phyloP scores from a whole-genome alignment of 2,797 vertebrate species.

The Danio choprae region DNA sequence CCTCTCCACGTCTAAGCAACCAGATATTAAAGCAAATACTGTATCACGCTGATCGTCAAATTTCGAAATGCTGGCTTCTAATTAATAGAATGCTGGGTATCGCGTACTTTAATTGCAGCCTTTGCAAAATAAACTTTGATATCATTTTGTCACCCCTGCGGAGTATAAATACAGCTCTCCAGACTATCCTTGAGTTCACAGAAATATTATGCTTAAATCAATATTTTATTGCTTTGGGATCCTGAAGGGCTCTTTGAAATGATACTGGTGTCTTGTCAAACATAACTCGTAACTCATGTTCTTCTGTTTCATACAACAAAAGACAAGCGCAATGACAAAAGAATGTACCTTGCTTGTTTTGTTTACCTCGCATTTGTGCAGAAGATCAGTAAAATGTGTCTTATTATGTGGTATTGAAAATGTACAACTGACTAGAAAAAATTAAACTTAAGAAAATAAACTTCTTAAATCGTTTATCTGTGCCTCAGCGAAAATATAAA shows the following conservation, averaged over 20 bases:
- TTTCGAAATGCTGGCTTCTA: not conserved
- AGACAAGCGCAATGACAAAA: not conserved
- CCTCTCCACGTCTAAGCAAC: constrained; percentile 1
- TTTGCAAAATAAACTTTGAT: constrained; percentile 23
- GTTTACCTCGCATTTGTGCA: not conserved
- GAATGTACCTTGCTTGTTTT: not conserved
- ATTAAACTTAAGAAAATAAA: not conserved
- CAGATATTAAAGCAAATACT: constrained; percentile 16
- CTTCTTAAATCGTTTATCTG: not conserved
- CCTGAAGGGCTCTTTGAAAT: constrained; percentile 8
- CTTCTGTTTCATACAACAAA: constrained; percentile 8
- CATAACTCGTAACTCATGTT: not conserved
- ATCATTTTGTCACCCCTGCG: not conserved
- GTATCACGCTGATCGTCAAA: not conserved
- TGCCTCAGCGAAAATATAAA: not conserved
- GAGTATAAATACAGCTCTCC: constrained; percentile 11
- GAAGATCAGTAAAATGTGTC: not conserved
- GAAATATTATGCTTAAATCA: constrained; percentile 35
- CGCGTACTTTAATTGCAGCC: not conserved
- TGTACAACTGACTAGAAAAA: not conserved
- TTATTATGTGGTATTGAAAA: not conserved
- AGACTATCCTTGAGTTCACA: not conserved
- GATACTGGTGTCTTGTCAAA: constrained; percentile 19
- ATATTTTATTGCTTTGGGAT: constrained; percentile 27
- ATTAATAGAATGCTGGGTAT: not conserved